These are phyloP conservation scores for Drosophila bifasciata DNA, from an alignment of 1,140 invertebrate genomes.

Conservation along the genomic window DNA sequence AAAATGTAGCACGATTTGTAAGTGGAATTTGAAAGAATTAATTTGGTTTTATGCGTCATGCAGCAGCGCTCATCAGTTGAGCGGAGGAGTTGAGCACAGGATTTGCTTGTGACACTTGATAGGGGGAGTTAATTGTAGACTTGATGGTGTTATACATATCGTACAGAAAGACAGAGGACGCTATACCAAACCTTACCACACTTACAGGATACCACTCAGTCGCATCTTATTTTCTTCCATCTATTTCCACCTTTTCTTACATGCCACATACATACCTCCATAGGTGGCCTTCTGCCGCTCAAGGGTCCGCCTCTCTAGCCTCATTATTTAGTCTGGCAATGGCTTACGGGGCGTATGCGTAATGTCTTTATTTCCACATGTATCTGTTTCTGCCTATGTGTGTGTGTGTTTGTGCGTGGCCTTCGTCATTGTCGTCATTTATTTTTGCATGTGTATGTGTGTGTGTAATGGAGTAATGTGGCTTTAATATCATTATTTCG, in stretches of 20 bases:
- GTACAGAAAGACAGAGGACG: no score
- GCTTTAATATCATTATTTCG: slow-evolving; percentile 76
- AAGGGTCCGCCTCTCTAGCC: slow-evolving; percentile 14
- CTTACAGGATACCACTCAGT: no score
- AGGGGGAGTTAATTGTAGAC: no score
- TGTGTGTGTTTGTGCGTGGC: slow-evolving; percentile 15
- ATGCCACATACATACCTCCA: no score
- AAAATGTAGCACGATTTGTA: no score
- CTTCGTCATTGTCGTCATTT: slow-evolving; percentile 50
- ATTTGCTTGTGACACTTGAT: no score
- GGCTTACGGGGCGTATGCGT: slow-evolving; percentile 50
- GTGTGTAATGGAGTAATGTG: slow-evolving; percentile 64
- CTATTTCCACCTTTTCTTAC: no score
- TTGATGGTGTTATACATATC: no score
- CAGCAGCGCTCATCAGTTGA: background rate
- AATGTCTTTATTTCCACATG: slow-evolving; percentile 35
- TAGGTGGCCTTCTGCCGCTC: background rate
- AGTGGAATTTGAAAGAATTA: no score
- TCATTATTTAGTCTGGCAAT: slow-evolving; percentile 47
- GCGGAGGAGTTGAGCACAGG: no score
- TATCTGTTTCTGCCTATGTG: slow-evolving; percentile 20
- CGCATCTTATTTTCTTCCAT: background rate
- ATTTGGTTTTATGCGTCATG: no score
- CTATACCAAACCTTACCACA: no score
- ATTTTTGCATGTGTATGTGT: slow-evolving; percentile 48